Evolutionary conservation across 2,888 invertebrate genomes (phyloP).

Genomic region (Papilio protenor): DNA sequence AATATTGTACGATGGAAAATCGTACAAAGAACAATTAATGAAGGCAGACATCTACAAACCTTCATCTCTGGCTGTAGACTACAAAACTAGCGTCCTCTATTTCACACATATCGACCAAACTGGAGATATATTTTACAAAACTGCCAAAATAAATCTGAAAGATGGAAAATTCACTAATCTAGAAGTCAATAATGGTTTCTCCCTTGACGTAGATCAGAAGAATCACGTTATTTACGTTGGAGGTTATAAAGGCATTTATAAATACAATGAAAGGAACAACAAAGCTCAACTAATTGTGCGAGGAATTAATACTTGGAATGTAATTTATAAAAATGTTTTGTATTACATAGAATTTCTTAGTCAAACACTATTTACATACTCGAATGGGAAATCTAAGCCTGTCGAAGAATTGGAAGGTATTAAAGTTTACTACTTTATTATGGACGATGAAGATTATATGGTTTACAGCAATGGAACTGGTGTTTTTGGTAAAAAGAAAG

Average conservation of each 20-base stretch:
- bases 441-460: conserved; percentile 64
- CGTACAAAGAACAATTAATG: conserved; percentile 61
- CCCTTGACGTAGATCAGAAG: conserved; percentile 66
- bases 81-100: conserved; percentile 64
- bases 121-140: conserved; percentile 59
- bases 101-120: conserved; percentile 65
- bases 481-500: conserved; percentile 64
- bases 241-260: conserved; percentile 69
- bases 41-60: conserved; percentile 64
- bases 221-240: conserved; percentile 69
- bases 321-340: conserved; percentile 66
- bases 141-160: conserved; percentile 64
- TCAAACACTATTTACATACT: conserved; percentile 63
- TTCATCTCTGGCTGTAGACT: conserved; percentile 64
- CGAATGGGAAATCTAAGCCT: conserved; percentile 58
- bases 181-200: conserved; percentile 64
- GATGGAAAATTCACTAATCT: conserved; percentile 64
- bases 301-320: conserved; percentile 64
- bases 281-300: conserved; percentile 59
- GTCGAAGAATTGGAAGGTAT: conserved; percentile 70
- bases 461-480: conserved; percentile 70
- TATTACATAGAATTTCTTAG: conserved; percentile 68
- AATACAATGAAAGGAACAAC: conserved; percentile 62
- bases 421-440: conserved; percentile 69
- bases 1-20: conserved; percentile 52